These are phyloP conservation scores for Trichogramma dendrolimi DNA, from an alignment of 2,888 invertebrate genomes.

Conservation along the genomic window DNA sequence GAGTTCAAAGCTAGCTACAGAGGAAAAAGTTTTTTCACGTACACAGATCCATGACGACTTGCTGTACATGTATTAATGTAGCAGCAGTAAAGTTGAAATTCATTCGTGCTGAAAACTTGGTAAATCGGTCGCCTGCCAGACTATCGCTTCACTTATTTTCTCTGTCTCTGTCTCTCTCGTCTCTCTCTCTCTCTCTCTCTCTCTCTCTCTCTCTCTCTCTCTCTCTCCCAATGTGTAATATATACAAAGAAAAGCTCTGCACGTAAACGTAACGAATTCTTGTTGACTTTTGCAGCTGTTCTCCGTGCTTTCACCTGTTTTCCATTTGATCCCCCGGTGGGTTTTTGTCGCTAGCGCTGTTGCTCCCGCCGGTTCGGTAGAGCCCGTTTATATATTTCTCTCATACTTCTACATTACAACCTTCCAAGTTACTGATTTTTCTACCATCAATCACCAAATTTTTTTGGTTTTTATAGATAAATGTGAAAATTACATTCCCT, in stretches of 20 bases:
- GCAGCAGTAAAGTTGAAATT: slow-evolving; percentile 6
- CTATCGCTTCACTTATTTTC: background rate
- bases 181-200: background rate
- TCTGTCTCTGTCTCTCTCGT: background rate
- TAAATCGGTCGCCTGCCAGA: slow-evolving; percentile 10
- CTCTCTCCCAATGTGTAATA: no score
- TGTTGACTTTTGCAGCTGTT: slow-evolving; percentile 23
- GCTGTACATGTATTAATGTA: background rate
- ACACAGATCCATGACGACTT: background rate
- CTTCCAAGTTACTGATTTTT: slow-evolving; percentile 11
- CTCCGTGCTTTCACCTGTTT: slow-evolving; percentile 18
- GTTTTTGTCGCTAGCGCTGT: background rate
- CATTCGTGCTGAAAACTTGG: slow-evolving; percentile 21
- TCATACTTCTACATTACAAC: slow-evolving; percentile 10
- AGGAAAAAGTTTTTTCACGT: no score
- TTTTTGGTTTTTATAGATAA: no score
- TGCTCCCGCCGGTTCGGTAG: background rate
- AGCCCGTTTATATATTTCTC: background rate
- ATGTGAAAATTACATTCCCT: no score
- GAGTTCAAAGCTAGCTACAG: background rate
- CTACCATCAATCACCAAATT: no score
- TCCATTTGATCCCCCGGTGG: slow-evolving; percentile 17
- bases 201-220: background rate
- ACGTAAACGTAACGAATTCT: slow-evolving; percentile 12
- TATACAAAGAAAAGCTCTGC: background rate